Base-by-base conservation (phyloP, 2,113 vertebrate genomes). In the Nothoprocta pentlandii region DNA sequence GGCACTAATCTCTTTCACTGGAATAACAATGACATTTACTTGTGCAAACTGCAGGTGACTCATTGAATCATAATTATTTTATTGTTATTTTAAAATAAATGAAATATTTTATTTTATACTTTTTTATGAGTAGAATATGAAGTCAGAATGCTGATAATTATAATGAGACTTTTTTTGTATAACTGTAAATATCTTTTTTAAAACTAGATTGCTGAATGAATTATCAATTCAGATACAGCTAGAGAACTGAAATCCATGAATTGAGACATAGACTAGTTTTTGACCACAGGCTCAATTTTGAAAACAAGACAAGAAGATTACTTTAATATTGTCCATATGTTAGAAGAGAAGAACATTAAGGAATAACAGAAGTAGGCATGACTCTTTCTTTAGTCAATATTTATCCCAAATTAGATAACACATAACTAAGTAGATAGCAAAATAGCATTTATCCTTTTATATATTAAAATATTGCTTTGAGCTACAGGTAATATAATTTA, bases 391-490 rank as follows among this genome's bases (percentile, higher is more conserved):
- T 39, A 93, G 86, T 92, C 78, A 92, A 89, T 90, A 94, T 64
- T 91, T 92, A 75, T 30, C 34, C 67, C 89, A 93, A 93, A 87
- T 73, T 56, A 93, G 44, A 80, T 86, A 94, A 88, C 10, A 36
- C 39, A 81, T 58, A 74, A 67, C 6, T 76, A 95, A 91, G 28
- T 20, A 91, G 86, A 85, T 32, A 87, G 61, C 23, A 89, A 94
- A 92, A 94, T 93, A 92, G n/a, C 12, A 58, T 86, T 94, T 85
- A 82, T 39, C 12, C 12, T 91, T 87, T 69, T 63, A 41, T 4
- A 86, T 91, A 94, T 78, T 82, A 92, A 96, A 97, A 96, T 92
- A 92, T 87, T 94, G 89, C 30, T 92, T 92, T 92, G 94, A 68
- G 66, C 58, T 80, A 54, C n/a, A 74, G 47, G 34, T 96, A 96